Conservation (phyloP, 2,797 vertebrate genomes). For the Philypnodon macrostomus region DNA sequence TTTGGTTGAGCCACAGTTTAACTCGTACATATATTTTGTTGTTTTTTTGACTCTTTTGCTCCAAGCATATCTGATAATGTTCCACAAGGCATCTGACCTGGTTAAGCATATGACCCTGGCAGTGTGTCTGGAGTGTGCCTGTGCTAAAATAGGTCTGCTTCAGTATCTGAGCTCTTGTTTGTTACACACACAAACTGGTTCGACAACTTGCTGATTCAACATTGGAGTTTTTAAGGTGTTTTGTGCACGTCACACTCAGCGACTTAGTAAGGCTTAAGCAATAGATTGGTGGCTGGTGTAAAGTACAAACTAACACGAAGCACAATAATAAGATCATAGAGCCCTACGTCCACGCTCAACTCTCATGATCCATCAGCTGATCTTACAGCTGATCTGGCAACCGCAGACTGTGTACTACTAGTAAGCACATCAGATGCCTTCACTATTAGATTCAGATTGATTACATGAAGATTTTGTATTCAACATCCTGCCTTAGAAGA, state of each 20-base stretch:
- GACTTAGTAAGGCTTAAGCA: conserved; percentile 20
- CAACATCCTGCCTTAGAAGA: too few species aligned
- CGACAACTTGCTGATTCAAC: conserved; percentile 46
- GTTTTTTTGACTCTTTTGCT: conserved; percentile 3
- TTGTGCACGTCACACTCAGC: conserved; percentile 29
- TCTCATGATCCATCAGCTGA: conserved; percentile 70
- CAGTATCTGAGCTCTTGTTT: conserved; percentile 8
- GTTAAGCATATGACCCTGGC: conserved; percentile 39
- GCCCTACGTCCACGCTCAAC: conserved; percentile 32
- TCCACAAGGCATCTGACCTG: conserved; percentile 42
- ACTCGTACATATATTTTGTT: conserved; percentile 3
- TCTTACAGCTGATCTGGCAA: conserved; percentile 57
- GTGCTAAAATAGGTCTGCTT: conserved; percentile 13
- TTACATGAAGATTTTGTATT: too few species aligned
- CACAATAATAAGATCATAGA: conserved; percentile 58
- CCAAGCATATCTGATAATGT: conserved; percentile 24
- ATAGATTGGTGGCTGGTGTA: conserved; percentile 4
- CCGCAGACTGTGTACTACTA: conserved; percentile 38
- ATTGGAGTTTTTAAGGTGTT: conserved; percentile 30
- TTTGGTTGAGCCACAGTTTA: not conserved
- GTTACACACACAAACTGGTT: conserved; percentile 45
- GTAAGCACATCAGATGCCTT: conserved; percentile 51
- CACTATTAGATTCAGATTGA: conserved; percentile 29
- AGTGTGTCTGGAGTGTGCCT: conserved; percentile 55
- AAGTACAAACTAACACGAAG: conserved; percentile 40